Base-by-base conservation (phyloP, 2,113 vertebrate species). In the Gasterosteus nipponicus region DNA sequence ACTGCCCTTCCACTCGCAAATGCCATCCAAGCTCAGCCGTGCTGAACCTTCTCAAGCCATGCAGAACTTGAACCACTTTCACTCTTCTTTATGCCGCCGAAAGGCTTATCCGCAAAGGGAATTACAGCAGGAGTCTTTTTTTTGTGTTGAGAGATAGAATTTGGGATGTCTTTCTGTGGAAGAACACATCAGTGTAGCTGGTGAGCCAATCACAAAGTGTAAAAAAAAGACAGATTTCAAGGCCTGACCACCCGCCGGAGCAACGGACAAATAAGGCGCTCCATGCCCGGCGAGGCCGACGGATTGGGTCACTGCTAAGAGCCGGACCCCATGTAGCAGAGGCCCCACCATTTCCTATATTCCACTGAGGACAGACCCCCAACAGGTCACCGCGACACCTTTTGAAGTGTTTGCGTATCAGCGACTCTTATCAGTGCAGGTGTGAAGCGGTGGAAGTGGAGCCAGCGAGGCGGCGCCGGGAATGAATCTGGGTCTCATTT, bases 1-100 rank as follows among this genome's bases (percentile, higher is more conserved):
- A 78, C 69, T 88, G 91, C 83, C 90, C 89, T 84, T 84, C 87
- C 81, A 81, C 69, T 81, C 67, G 61, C 42, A 79, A 91, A 92
- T 88, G 88, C 76, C 89, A 89, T 84, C 89, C 79, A 69, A 44
- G 74, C 74, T 86, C 87, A 89, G 80, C 54, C 64, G 86, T 69
- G 85, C 89, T 86, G 88, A 91, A 92, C 89, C 86, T 73, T 75
- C 80, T 84, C 77, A 84, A 90, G 61, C 85, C 85, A 86, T 80
- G 85, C 88, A 89, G 89, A 93, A 93, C 87, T 56, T 49, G 15
- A 86, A 87, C 56, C 79, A 79, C 81, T 89, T 81, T 87, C 67
- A 65, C 58, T 82, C 71, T 81, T 69, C 79, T 33, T 57, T 67
- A 62, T 65, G 73, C 75, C 62, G 71, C 57, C 49, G 82, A 87